phyloP scores from a whole-genome alignment of 2,113 vertebrate genomes.

The Ailurus styani region DNA sequence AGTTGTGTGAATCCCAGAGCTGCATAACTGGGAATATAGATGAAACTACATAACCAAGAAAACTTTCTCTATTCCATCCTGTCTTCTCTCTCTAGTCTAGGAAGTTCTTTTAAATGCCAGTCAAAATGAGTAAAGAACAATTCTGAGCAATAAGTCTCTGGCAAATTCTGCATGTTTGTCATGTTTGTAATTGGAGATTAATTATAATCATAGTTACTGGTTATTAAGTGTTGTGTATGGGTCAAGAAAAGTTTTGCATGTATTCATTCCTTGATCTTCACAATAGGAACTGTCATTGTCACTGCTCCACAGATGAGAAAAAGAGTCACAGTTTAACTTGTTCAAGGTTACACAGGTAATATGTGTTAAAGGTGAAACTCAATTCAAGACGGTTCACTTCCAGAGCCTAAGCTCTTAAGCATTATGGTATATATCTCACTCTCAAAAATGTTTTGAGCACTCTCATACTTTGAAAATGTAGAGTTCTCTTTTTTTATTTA shows the following conservation, averaged over 20 bases:
- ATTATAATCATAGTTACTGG: background rate
- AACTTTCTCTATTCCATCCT: background rate
- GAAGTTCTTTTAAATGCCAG: background rate
- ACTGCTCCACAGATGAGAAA: background rate
- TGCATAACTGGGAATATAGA: background rate
- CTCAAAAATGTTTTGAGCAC: background rate
- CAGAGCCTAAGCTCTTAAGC: background rate
- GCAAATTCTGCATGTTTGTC: background rate
- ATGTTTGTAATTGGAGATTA: background rate
- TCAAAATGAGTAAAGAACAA: background rate
- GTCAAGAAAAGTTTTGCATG: no score
- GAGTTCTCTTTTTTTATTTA: background rate
- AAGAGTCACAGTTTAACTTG: no score
- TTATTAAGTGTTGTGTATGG: no score
- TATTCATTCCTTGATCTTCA: background rate
- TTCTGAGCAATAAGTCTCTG: background rate
- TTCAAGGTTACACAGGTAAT: background rate
- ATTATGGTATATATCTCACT: no score
- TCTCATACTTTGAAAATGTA: background rate
- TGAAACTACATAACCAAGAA: background rate
- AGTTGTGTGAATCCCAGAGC: background rate
- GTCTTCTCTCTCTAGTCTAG: background rate
- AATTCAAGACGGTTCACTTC: background rate
- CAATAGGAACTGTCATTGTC: background rate
- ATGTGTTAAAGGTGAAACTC: background rate